Conservation (phyloP, 2,888 invertebrate species). For the Sicus ferrugineus region DNA sequence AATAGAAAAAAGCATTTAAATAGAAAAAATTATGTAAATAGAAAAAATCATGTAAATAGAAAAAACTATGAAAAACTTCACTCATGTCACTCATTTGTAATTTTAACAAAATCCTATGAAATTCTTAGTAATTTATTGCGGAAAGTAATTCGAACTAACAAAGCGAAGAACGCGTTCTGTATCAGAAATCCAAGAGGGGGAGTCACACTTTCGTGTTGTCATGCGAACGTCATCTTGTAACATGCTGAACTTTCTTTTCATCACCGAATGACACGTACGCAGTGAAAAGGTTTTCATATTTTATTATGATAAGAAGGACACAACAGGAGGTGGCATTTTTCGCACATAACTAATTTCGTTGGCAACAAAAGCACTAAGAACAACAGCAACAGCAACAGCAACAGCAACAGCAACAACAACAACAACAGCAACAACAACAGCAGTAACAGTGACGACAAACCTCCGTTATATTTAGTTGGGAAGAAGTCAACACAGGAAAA, state of each 20-base stretch:
- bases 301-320: background rate
- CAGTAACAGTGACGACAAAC: background rate
- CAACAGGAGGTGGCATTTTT: background rate
- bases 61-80: no score
- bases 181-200: no score
- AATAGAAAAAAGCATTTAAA: no score
- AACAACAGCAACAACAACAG: background rate
- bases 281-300: slow-evolving; percentile 15
- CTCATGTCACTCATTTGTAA: no score
- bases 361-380: background rate
- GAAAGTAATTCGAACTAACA: no score
- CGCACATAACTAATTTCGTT: background rate
- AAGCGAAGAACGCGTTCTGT: no score
- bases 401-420: slow-evolving; percentile 16
- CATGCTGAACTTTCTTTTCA: slow-evolving; percentile 14
- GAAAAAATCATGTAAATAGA: no score
- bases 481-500: no score
- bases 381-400: background rate
- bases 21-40: no score
- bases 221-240: slow-evolving; percentile 14
- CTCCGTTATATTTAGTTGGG: no score
- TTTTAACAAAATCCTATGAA: no score
- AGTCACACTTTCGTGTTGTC: background rate
- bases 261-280: slow-evolving; percentile 30
- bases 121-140: no score